Percentiles rank a stretch among this genome's conserved stretches.
Conservation (phyloP, 2,888 invertebrate species). For the Timema cristinae region DNA sequence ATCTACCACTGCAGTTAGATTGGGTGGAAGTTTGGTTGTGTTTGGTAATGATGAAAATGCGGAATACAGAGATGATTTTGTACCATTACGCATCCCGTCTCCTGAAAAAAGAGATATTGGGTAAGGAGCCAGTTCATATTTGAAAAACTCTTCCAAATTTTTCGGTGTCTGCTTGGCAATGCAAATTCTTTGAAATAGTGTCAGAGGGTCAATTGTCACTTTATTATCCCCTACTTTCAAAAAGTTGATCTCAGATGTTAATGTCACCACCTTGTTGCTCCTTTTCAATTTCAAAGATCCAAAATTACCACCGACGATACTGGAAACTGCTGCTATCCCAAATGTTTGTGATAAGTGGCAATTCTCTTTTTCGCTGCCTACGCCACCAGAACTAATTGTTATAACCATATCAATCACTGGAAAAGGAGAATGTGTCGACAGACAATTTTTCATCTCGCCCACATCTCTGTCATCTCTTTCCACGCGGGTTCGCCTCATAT, state of each 20-base stretch:
- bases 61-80: background rate
- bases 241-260: background rate
- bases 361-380: background rate
- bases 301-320: background rate
- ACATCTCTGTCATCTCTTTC: background rate
- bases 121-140: conserved; percentile 15
- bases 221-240: background rate
- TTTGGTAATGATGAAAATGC: background rate
- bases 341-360: background rate
- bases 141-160: background rate
- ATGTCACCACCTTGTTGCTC: background rate
- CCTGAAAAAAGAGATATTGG: conserved; percentile 13
- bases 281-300: background rate
- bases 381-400: background rate
- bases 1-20: background rate
- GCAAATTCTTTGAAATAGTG: conserved; percentile 6
- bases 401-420: background rate
- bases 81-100: conserved; percentile 1
- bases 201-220: background rate
- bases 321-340: background rate
- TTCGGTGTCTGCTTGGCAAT: background rate
- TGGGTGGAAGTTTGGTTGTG: background rate
- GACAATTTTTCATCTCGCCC: background rate
- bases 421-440: conserved; percentile 6
- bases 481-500: conserved; percentile 2